A percentile compares a stretch with the other conserved stretches of the same genome.
Conservation (phyloP, 2,797 vertebrate genomes). For the Tapirus indicus region DNA sequence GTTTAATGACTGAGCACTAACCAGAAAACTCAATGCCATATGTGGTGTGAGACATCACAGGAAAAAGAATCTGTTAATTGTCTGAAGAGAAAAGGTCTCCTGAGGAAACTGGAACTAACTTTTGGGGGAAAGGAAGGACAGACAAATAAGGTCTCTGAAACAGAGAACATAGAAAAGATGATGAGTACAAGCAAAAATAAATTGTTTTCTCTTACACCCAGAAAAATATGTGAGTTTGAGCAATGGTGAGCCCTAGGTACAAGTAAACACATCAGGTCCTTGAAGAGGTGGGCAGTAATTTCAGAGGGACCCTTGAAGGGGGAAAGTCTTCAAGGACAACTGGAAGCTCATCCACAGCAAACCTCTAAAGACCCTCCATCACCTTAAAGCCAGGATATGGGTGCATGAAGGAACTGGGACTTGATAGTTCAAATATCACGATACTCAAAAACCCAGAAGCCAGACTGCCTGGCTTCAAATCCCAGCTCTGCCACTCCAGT, state of each 20-base stretch:
- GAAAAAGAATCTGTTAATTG: not conserved
- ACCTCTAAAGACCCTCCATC: not conserved
- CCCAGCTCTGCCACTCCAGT: not conserved
- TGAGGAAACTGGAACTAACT: not conserved
- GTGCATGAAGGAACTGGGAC: not conserved
- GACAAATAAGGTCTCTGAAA: not conserved
- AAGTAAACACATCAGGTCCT: not conserved
- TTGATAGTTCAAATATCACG: not conserved
- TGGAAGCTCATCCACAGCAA: not conserved
- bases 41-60: not conserved
- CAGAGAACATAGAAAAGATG: not conserved
- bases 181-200: not conserved
- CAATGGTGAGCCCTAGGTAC: not conserved
- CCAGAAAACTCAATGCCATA: not conserved
- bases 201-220: not conserved
- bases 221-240: not conserved
- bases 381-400: not conserved
- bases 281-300: not conserved
- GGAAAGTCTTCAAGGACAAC: not conserved
- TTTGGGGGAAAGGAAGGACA: constrained; percentile 24
- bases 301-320: not conserved
- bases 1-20: not conserved
- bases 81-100: not conserved
- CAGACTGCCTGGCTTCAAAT: not conserved
- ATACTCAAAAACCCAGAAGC: not conserved